phyloP scores from a whole-genome alignment of 2,797 vertebrate genomes.

The Sebastes diploproa region DNA sequence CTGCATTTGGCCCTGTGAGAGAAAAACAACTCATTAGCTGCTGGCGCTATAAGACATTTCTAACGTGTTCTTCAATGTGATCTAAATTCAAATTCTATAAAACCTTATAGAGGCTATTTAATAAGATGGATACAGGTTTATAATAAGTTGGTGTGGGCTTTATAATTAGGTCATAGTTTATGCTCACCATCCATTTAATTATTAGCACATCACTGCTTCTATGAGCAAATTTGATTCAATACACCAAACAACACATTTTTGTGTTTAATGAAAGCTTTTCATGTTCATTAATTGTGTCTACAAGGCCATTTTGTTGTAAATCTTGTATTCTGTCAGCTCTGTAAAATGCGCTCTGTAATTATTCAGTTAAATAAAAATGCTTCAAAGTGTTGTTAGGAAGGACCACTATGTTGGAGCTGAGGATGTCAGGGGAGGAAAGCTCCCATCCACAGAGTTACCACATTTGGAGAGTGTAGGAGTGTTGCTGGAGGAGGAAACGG shows the following conservation, averaged over 20 bases:
- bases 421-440: not conserved
- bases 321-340: not conserved
- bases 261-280: constrained; percentile 7
- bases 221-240: not conserved
- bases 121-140: not conserved
- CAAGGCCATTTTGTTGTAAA: not conserved
- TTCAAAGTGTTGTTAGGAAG: not conserved
- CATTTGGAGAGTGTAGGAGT: not conserved
- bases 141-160: not conserved
- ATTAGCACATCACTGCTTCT: not conserved
- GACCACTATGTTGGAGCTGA: not conserved
- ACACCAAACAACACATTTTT: not conserved
- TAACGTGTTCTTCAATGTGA: not conserved
- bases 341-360: constrained; percentile 11
- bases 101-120: not conserved
- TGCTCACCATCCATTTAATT: not conserved
- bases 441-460: not conserved
- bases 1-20: not conserved
- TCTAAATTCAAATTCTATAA: not conserved
- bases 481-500: not conserved
- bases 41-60: not conserved
- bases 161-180: not conserved
- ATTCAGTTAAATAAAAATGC: constrained; percentile 7
- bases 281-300: not conserved
- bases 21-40: constrained; percentile 2